Base-by-base conservation (phyloP, 1,140 invertebrate species). In the Drosophila nigromelanica region DNA sequence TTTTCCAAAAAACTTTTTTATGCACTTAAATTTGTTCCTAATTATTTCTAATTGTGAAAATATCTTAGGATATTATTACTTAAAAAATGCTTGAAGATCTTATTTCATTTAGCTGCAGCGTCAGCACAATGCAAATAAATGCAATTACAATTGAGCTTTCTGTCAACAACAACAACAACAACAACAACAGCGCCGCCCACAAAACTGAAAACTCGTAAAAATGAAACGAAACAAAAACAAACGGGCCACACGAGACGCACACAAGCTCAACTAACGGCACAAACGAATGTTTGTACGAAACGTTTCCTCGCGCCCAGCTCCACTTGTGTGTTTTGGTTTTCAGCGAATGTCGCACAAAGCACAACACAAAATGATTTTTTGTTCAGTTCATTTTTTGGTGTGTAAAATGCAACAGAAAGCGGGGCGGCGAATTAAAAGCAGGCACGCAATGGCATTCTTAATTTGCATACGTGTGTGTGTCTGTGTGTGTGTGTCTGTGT, bases 61-160 rank as follows among this genome's bases (percentile, higher is more conserved):
- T 18, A 18, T 24, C n/a, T 50, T 10, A 10, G 5, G 35, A 11
- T 33, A 11, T 45, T 21, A 1, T 21, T 4, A 24, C 21, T 24
- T 24, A 24, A 24, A 24, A 24, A 24, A 24, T 24, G 14, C 48
- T 51, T 33, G 10, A n/a, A 39, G 37, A 39, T 39, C 37, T 39
- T 35, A 33, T 51, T 35, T 33, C 48, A 42, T 27, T 10, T 27
- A 11, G 21, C 12, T 43, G 54, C 40, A 58, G 11, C 40, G 54
- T 58, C 40, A 58, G 54, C 54, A 18, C 24, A 43, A 58, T 58
- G 24, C n/a, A 42, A 56, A 43, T 10, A 43, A 80, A 80, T 81
- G 78, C 78, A 80, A 77, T 80, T 73, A 73, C 76, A 73, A 73
- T 80, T 80, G 56, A 68, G 55, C 5, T 56, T 56, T 56, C n/a